phyloP scores from a whole-genome alignment of 2,888 invertebrate species.

The Miltochrista miniata region DNA sequence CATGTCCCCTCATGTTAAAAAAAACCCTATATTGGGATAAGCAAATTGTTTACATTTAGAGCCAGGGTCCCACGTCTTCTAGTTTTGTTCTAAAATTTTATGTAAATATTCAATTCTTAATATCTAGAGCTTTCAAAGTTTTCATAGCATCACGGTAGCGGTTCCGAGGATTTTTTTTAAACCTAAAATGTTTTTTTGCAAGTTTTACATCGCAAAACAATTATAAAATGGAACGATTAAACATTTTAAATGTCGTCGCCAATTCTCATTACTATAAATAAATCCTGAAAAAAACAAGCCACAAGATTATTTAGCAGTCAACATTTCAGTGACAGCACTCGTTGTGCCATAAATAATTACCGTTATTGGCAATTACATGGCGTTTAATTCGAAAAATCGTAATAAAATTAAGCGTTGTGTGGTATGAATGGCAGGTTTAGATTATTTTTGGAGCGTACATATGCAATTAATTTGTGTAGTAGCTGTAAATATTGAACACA shows the following conservation, averaged over 20 bases:
- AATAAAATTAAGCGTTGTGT: neutral
- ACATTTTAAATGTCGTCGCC: conserved; percentile 49
- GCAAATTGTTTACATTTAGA: too few species aligned
- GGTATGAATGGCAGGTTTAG: neutral
- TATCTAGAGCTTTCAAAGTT: too few species aligned
- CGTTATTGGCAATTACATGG: neutral
- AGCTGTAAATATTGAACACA: too few species aligned
- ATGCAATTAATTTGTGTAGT: neutral
- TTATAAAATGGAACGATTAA: conserved; percentile 46
- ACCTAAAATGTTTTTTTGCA: too few species aligned
- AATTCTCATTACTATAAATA: conserved; percentile 47
- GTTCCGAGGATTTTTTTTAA: too few species aligned
- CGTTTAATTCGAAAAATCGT: neutral
- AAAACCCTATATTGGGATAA: too few species aligned
- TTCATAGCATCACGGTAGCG: too few species aligned
- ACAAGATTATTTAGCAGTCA: conserved; percentile 34
- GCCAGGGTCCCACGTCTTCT: too few species aligned
- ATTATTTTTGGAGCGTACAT: neutral
- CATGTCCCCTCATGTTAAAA: too few species aligned
- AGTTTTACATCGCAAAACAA: conserved; percentile 45
- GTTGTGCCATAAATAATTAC: conserved; percentile 10
- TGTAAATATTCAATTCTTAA: too few species aligned
- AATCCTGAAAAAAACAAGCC: conserved; percentile 44
- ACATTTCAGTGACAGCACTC: conserved; percentile 18
- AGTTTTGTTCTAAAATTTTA: too few species aligned